Percentiles rank a stretch among this genome's conserved stretches.
Evolutionary conservation across 2,797 vertebrate genomes (phyloP).

Genomic region (Nyctibius grandis): DNA sequence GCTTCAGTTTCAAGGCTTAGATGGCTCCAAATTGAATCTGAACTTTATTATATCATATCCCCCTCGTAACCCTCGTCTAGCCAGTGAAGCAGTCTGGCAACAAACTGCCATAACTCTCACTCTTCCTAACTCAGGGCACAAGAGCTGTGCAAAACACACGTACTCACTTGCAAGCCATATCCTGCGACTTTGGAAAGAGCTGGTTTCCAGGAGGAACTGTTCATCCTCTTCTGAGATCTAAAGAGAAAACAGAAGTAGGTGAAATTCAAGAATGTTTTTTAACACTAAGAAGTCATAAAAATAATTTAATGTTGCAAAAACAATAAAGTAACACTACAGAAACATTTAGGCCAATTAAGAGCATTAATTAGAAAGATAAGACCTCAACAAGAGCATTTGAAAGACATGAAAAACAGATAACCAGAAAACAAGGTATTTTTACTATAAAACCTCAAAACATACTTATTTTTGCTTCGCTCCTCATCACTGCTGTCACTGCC

Average conservation of each 20-base stretch:
- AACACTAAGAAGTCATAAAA: neutral
- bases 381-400: too few relatives aligned
- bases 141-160: accelerated
- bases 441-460: neutral
- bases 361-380: neutral
- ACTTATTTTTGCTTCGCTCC: slow-evolving; percentile 68
- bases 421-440: neutral
- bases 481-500: slow-evolving; percentile 73
- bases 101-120: neutral
- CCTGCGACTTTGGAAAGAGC: slow-evolving; percentile 66
- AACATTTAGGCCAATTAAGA: neutral
- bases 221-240: slow-evolving; percentile 75
- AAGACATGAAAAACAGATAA: neutral
- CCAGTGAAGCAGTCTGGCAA: accelerated
- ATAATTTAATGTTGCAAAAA: neutral
- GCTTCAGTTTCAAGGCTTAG: neutral
- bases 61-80: neutral
- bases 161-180: slow-evolving; percentile 86
- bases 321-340: neutral
- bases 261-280: neutral
- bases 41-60: neutral
- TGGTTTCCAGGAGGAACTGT: slow-evolving; percentile 32
- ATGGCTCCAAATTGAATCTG: neutral
- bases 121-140: neutral
- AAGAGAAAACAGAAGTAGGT: neutral